Conservation (phyloP, 1,140 invertebrate species). For the Cataglyphis hispanica region DNA sequence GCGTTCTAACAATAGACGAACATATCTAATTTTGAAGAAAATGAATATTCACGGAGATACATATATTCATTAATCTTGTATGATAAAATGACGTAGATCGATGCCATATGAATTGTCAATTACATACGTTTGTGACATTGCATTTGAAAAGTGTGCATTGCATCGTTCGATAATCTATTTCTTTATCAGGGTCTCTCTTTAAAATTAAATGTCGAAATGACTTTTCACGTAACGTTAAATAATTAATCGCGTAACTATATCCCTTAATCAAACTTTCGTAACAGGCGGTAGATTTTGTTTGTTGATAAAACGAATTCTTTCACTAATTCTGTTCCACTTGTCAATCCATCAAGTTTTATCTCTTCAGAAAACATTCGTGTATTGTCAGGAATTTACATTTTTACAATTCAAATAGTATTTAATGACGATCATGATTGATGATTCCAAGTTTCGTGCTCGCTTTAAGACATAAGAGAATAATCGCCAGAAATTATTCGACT, state of each 20-base stretch:
- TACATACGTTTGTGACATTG: slow-evolving; percentile 11
- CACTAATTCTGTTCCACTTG: background rate
- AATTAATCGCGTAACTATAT: background rate
- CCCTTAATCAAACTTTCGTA: background rate
- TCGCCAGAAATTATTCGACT: background rate
- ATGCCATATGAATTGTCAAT: slow-evolving; percentile 16
- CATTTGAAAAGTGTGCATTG: background rate
- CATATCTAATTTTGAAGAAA: slow-evolving; percentile 16
- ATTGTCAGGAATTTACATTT: slow-evolving; percentile 10
- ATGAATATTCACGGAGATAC: background rate
- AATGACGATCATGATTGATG: background rate
- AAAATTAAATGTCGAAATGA: slow-evolving; percentile 1
- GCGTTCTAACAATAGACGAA: slow-evolving; percentile 10
- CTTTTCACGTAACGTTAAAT: background rate
- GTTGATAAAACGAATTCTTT: slow-evolving; percentile 12
- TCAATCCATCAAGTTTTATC: background rate
- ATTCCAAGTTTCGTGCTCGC: background rate
- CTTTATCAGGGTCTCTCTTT: background rate
- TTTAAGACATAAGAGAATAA: background rate
- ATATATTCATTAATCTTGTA: slow-evolving; percentile 50
- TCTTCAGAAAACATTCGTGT: background rate
- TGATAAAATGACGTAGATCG: slow-evolving; percentile 21
- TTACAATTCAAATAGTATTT: background rate
- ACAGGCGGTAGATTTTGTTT: too few species aligned
- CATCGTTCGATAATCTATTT: background rate